Conservation (phyloP, 2,888 invertebrate species). For the Selenia dentaria region DNA sequence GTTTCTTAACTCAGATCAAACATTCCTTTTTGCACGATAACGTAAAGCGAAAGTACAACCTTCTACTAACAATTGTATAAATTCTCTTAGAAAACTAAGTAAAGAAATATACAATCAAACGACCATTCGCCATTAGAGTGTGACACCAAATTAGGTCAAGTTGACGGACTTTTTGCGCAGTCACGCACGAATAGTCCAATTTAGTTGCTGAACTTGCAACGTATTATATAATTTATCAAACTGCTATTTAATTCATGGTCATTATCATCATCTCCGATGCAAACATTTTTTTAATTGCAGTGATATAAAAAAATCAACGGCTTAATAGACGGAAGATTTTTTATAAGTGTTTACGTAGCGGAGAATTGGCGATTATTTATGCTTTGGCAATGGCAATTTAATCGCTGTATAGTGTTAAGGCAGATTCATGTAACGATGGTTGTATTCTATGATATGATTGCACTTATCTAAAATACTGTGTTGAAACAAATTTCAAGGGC, state of each 20-base stretch:
- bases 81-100: conserved; percentile 1
- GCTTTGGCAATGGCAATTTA: conserved; percentile 6
- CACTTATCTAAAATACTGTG: no score
- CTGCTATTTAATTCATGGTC: conserved; percentile 41
- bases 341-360: conserved; percentile 21
- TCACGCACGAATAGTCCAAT: conserved; percentile 64
- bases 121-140: conserved; percentile 62
- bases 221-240: conserved; percentile 51
- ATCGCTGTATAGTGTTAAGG: no score
- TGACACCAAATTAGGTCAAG: conserved; percentile 71
- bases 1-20: no score
- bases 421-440: no score
- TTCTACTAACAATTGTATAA: conserved; percentile 4
- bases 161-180: conserved; percentile 72
- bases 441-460: no score
- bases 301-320: conserved; percentile 15
- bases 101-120: conserved; percentile 33
- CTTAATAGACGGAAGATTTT: conserved; percentile 29
- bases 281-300: conserved; percentile 21
- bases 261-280: conserved; percentile 16
- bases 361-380: conserved; percentile 7
- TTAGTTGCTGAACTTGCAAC: conserved; percentile 72
- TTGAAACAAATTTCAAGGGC: no score
- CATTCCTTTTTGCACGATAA: neutral
- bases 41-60: conserved; percentile 3